Evolutionary conservation across 2,113 vertebrate species (phyloP).

Genomic region (Salvelinus fontinalis): DNA sequence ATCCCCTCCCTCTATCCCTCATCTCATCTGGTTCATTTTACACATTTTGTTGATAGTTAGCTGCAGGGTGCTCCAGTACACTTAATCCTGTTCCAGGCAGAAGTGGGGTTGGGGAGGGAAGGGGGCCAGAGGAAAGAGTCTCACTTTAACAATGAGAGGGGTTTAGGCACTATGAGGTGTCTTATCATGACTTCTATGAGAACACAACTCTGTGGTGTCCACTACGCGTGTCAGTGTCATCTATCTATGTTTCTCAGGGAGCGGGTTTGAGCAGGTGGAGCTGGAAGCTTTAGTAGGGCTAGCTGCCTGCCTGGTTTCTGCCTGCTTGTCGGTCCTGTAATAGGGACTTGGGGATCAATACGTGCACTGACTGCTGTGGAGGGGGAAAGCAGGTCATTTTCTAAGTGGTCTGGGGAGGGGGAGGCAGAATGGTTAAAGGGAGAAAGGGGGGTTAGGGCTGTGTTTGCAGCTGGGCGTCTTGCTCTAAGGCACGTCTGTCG

Average conservation of each 20-base stretch:
- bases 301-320: slow-evolving; percentile 3
- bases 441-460: slow-evolving; percentile 38
- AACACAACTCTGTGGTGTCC: slow-evolving; percentile 22
- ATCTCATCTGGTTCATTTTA: slow-evolving; percentile 65
- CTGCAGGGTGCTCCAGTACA: slow-evolving; percentile 15
- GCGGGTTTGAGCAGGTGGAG: slow-evolving; percentile 50
- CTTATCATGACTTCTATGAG: background rate
- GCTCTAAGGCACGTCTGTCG: no score
- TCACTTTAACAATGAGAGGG: background rate
- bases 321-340: slow-evolving; percentile 31
- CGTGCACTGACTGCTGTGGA: slow-evolving; percentile 37
- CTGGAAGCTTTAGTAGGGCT: slow-evolving; percentile 33
- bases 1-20: slow-evolving; percentile 31
- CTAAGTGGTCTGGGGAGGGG: slow-evolving; percentile 21
- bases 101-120: background rate
- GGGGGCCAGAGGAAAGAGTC: background rate
- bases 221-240: slow-evolving; percentile 10
- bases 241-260: slow-evolving; percentile 33
- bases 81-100: slow-evolving; percentile 9
- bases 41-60: slow-evolving; percentile 29
- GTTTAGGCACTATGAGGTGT: slow-evolving; percentile 2
- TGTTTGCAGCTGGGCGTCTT: no score
- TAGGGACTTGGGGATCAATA: slow-evolving; percentile 55
- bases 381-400: slow-evolving; percentile 52
- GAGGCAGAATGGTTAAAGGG: slow-evolving; percentile 8